Evolutionary conservation across 2,113 vertebrate species (phyloP).

Genomic region (Sporophila hypoxantha): DNA sequence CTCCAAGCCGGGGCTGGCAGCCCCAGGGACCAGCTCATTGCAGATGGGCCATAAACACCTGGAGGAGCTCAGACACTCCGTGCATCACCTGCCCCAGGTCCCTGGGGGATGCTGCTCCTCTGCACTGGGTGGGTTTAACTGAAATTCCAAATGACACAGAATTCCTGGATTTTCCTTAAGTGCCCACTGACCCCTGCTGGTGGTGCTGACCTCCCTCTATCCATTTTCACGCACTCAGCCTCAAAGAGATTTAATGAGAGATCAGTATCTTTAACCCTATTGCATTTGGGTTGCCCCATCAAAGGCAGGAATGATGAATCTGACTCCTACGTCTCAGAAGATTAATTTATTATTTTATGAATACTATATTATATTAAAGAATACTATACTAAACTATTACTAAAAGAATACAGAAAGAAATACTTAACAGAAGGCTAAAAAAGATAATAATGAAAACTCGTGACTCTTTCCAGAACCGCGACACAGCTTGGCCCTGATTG

Average conservation of each 20-base stretch:
- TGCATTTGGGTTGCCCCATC: too few species aligned
- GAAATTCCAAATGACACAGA: neutral
- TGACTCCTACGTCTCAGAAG: too few species aligned
- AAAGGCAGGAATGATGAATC: too few species aligned
- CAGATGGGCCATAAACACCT: neutral
- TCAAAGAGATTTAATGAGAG: neutral
- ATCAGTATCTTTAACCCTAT: neutral
- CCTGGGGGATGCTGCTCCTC: neutral
- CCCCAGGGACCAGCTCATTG: neutral
- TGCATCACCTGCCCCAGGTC: rapidly evolving
- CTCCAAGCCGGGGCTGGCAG: neutral
- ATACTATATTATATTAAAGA: too few species aligned
- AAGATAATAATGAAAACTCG: too few species aligned
- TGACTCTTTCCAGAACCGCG: too few species aligned
- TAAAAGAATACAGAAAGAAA: too few species aligned
- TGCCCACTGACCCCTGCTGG: neutral
- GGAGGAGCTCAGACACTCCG: rapidly evolving
- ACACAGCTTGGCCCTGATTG: too few species aligned
- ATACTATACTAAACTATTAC: too few species aligned
- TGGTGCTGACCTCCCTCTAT: neutral
- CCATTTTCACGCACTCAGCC: neutral
- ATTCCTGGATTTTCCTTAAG: neutral
- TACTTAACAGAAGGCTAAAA: too few species aligned
- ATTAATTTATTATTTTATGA: too few species aligned
- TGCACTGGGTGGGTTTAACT: neutral